A percentile compares a stretch with the other conserved stretches of the same genome.
Conservation (phyloP, 2,888 invertebrate genomes). For the Tiliacea aurago region DNA sequence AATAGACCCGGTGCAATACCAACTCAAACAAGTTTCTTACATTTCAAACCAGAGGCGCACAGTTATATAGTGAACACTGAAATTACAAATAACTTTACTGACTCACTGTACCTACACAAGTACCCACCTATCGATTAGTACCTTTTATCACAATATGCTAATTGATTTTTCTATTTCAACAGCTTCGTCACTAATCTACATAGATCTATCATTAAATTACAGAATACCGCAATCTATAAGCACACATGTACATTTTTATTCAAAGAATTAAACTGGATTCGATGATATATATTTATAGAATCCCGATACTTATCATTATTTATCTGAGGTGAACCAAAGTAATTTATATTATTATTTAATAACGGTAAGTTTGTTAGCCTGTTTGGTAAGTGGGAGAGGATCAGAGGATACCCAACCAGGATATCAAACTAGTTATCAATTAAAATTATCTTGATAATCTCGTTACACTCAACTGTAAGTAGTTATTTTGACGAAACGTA, state of each 20-base stretch:
- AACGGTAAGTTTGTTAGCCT: conserved; percentile 40
- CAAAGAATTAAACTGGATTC: conserved; percentile 2
- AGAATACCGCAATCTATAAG: conserved; percentile 19
- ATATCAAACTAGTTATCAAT: conserved; percentile 52
- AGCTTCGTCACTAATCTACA: conserved; percentile 7
- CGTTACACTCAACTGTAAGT: conserved; percentile 36
- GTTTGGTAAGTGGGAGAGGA: conserved; percentile 33
- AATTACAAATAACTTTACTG: conserved; percentile 50
- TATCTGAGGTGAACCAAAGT: neutral
- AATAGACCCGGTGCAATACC: conserved; percentile 54
- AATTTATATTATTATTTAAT: conserved; percentile 37
- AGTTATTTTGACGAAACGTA: conserved; percentile 20
- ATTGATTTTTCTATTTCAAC: conserved; percentile 11
- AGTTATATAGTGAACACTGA: conserved; percentile 52
- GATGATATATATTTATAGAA: neutral
- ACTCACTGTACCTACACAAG: conserved; percentile 35
- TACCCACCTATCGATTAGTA: conserved; percentile 15
- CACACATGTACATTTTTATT: neutral
- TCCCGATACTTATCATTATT: neutral
- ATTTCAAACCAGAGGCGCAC: conserved; percentile 43
- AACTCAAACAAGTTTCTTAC: conserved; percentile 62
- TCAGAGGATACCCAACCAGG: no score
- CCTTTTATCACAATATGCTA: conserved; percentile 30
- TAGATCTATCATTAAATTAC: conserved; percentile 11
- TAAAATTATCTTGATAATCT: conserved; percentile 45